Evolutionary conservation across 1,140 invertebrate genomes (phyloP).

Genomic region (Drosophila cardini): DNA sequence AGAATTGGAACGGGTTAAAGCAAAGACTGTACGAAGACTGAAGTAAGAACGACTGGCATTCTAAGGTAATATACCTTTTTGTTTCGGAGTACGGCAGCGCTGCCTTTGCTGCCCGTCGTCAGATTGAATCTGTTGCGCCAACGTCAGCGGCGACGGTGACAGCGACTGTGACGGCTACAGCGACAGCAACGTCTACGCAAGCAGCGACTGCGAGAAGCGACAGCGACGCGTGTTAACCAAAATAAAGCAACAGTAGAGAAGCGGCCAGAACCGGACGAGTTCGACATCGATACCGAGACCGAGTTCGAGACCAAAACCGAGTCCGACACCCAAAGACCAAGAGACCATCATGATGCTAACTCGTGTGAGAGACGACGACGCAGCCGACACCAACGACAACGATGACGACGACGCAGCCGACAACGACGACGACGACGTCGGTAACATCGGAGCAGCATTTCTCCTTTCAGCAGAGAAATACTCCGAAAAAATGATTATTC

Average conservation of each 20-base stretch:
- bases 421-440: conserved; percentile 17
- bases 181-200: conserved; percentile 11
- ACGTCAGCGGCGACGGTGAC: conserved; percentile 33
- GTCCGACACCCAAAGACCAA: conserved; percentile 43
- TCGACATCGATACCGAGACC: conserved; percentile 47
- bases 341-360: conserved; percentile 43
- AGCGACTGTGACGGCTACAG: conserved; percentile 7
- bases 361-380: conserved; percentile 46
- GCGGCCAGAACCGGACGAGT: conserved; percentile 68
- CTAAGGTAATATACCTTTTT: conserved; percentile 85
- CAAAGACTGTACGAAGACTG: conserved; percentile 85
- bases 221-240: conserved; percentile 74
- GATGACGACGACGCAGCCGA: conserved; percentile 17
- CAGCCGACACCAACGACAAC: conserved; percentile 12
- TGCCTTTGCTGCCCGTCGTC: conserved; percentile 24
- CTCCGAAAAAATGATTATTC: conserved; percentile 63
- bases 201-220: conserved; percentile 26
- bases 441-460: conserved; percentile 57
- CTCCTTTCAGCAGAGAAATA: conserved; percentile 61
- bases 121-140: conserved; percentile 79
- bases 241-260: conserved; percentile 80
- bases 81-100: conserved; percentile 76
- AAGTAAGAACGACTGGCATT: conserved; percentile 85
- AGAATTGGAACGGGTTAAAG: conserved; percentile 85
- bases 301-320: conserved; percentile 48